Evolutionary conservation across 2,888 invertebrate species (phyloP).

Genomic region (Eristalis intricaria): DNA sequence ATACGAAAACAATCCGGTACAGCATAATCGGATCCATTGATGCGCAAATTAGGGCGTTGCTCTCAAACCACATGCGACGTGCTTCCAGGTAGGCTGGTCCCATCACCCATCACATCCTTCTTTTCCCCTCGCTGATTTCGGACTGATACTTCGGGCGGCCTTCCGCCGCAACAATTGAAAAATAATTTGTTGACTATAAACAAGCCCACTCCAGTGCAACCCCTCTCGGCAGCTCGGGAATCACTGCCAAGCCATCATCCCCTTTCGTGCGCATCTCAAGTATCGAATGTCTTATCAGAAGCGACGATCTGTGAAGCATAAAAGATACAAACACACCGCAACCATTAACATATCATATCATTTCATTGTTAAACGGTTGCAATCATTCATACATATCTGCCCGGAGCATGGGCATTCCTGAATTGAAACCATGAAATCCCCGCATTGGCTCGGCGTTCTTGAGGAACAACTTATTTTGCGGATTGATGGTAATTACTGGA

Average conservation of each 20-base stretch:
- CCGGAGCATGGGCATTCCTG: conserved; percentile 24
- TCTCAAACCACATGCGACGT: conserved; percentile 27
- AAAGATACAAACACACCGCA: conserved; percentile 68
- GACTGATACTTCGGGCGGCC: conserved; percentile 19
- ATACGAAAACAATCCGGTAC: conserved; percentile 33
- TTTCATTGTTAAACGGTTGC: conserved; percentile 68
- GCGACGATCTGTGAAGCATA: conserved; percentile 75
- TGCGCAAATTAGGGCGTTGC: conserved; percentile 71
- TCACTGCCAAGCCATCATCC: conserved; percentile 49
- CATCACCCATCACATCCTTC: conserved; percentile 11
- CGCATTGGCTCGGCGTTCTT: conserved; percentile 35
- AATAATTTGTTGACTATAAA: conserved; percentile 71
- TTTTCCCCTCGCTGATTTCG: conserved; percentile 22
- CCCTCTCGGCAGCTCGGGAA: conserved; percentile 28
- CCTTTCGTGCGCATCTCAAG: conserved; percentile 72
- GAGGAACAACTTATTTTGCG: conserved; percentile 53
- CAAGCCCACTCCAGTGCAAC: conserved; percentile 37
- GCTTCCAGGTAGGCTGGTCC: conserved; percentile 60
- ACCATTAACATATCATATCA: conserved; percentile 72
- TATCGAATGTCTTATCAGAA: conserved; percentile 77
- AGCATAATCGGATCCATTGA: conserved; percentile 55
- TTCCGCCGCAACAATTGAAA: conserved; percentile 63
- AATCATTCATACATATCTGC: conserved; percentile 42
- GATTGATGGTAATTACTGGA: conserved; percentile 49
- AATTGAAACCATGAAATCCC: conserved; percentile 43